Base-by-base conservation (phyloP, 1,140 invertebrate species). In the Oryctes rhinoceros region DNA sequence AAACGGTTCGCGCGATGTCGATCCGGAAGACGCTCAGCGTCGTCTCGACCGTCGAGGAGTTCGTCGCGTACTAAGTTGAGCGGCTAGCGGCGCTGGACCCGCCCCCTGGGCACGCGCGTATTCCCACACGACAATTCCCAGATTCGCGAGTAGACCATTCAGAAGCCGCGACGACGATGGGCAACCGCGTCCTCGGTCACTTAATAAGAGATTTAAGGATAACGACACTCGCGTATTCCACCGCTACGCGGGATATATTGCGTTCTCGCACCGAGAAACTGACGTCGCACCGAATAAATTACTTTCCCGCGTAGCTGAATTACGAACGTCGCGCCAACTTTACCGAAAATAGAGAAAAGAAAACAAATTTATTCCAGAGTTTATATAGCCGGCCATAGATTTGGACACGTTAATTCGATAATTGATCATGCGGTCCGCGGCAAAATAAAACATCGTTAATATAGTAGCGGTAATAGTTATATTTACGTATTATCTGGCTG, bases 131-230 rank as follows among this genome's bases (percentile, higher is more conserved):
- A 53, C 49, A 9, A n/a, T 53, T 53, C 49, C 49, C 49, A 53
- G 49, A 53, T 53, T 53, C 49, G 65, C 65, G 65, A 35, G 65
- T 67, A 67, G 65, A 67, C 65, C 65, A 67, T 67, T 67, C 65
- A 67, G 65, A 67, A 67, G 65, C 65, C 65, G 20, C 20, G 65
- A 18, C n/a, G 62, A 18, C 65, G 65, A 67, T 67, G 65, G 65
- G 20, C 30, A 67, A 35, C 65, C 65, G 65, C 65, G 65, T 67
- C 65, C 65, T 13, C 65, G 20, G 65, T 67, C 65, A 67, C 65
- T 67, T 67, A 67, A 67, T 67, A 67, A 67, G 65, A 67, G 65
- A 67, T 67, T 67, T 67, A 67, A 24, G 65, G 65, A 67, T 67
- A 67, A 67, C 53, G 53, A 44, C 39, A 62, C 53, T 62, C 65